Conservation (phyloP, 2,888 invertebrate genomes). For the Caenorhabditis doughertyi region DNA sequence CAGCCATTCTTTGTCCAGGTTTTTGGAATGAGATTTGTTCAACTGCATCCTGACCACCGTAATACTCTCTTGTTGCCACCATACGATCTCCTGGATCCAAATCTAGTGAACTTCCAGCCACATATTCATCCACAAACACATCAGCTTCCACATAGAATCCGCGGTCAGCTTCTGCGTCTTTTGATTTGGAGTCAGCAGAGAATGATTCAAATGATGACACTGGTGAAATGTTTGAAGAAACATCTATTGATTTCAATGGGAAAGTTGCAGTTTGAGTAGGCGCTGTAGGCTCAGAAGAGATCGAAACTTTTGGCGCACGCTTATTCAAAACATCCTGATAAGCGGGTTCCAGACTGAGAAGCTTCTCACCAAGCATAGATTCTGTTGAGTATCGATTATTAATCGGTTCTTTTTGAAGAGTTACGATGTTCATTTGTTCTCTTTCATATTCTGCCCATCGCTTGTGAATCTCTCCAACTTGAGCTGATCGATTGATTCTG, state of each 20-base stretch:
- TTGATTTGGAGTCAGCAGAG: neutral
- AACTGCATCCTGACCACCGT: conserved; percentile 74
- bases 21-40: conserved; percentile 79
- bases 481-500: conserved; percentile 48
- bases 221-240: neutral
- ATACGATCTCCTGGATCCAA: conserved; percentile 79
- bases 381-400: conserved; percentile 57
- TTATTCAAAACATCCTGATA: conserved; percentile 56
- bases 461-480: conserved; percentile 63
- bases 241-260: conserved; percentile 27
- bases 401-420: neutral
- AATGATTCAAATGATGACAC: neutral
- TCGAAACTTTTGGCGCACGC: conserved; percentile 11
- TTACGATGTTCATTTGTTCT: conserved; percentile 19
- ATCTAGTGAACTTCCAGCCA: conserved; percentile 75
- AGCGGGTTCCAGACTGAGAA: conserved; percentile 59
- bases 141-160: conserved; percentile 80
- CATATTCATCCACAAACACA: conserved; percentile 78
- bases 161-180: conserved; percentile 25
- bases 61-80: conserved; percentile 70
- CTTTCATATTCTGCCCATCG: conserved; percentile 46
- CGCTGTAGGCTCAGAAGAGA: neutral
- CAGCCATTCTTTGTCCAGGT: conserved; percentile 71
- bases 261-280: conserved; percentile 1
- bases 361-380: conserved; percentile 70